Base-by-base conservation (phyloP, 2,797 vertebrate species). In the Fundulus diaphanus region DNA sequence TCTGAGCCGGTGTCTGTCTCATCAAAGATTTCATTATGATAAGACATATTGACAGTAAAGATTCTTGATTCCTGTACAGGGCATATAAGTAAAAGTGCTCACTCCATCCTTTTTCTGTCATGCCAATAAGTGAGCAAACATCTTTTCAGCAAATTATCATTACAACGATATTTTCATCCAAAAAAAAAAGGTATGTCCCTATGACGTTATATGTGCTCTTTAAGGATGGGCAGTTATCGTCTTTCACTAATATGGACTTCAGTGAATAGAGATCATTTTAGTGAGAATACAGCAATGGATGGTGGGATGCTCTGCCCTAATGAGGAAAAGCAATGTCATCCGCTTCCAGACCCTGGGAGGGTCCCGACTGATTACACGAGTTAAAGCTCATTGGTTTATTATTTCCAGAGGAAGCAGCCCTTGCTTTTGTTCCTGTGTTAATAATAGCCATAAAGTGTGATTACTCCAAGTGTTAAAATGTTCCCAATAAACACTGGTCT, bases 381-480 rank as follows among this genome's bases (percentile, higher is more conserved):
- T 89, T 90, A 82, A 87, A 85, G 70, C 90, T 86, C 81, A 33
- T 81, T 77, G 79, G 77, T 81, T 79, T 82, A 84, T 90, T 80
- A 85, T 89, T 88, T 89, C 90, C 87, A 76, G 82, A 87, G 78
- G 87, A 82, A 42, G 70, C 81, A 51, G 74, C 12, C n/a, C 81
- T 83, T 75, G 71, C 88, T 81, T 92, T 90, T 79, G 86, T 88
- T 85, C 89, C 72, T 22, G 49, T 44, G 70, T 87, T 91, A 92
- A 92, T 93, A 92, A 93, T 90, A 89, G 82, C 88, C 77, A 87
- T 89, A 89, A 92, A 91, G 88, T 88, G 85, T 83, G 82, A 89
- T 92, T 87, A 87, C 89, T 88, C 82, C 84, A 85, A 90, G 89
- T 89, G 92, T 90, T 92, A 88, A 92, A 93, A 90, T 82, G 90